phyloP scores from a whole-genome alignment of 2,797 vertebrate genomes.

The Dendrocincla fuliginosa region DNA sequence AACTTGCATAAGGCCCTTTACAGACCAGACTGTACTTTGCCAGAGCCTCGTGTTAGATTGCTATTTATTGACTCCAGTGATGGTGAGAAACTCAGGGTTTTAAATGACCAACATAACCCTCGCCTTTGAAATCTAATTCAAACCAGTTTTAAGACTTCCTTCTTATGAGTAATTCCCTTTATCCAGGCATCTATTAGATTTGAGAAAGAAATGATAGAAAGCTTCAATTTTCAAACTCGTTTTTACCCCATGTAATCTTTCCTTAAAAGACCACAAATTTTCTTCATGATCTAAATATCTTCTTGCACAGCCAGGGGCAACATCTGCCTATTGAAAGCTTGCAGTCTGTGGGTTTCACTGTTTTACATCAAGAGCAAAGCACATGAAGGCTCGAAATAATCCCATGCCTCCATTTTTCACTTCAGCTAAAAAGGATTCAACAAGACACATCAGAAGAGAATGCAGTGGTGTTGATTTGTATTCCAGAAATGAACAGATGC shows the following conservation, averaged over 20 bases:
- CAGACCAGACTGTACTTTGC: neutral
- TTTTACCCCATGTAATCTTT: neutral
- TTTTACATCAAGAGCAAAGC: neutral
- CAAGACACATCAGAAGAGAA: neutral
- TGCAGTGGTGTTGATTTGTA: neutral
- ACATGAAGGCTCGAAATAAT: neutral
- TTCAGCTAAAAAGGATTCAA: neutral
- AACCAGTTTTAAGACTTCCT: neutral
- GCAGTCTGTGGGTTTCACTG: neutral
- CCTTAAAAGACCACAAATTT: neutral
- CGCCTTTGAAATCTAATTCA: neutral
- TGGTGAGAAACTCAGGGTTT: neutral
- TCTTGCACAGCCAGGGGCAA: neutral
- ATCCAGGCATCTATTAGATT: neutral
- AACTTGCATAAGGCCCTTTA: neutral
- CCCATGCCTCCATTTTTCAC: neutral
- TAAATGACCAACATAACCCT: neutral
- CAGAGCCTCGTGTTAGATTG: neutral
- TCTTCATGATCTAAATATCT: neutral
- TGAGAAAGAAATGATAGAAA: neutral
- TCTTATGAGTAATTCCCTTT: neutral
- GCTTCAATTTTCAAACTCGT: neutral
- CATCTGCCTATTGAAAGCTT: fast-evolving
- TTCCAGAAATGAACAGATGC: neutral
- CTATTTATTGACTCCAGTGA: neutral